phyloP scores from a whole-genome alignment of 1,140 invertebrate species.

The Aradophagus sp. region DNA sequence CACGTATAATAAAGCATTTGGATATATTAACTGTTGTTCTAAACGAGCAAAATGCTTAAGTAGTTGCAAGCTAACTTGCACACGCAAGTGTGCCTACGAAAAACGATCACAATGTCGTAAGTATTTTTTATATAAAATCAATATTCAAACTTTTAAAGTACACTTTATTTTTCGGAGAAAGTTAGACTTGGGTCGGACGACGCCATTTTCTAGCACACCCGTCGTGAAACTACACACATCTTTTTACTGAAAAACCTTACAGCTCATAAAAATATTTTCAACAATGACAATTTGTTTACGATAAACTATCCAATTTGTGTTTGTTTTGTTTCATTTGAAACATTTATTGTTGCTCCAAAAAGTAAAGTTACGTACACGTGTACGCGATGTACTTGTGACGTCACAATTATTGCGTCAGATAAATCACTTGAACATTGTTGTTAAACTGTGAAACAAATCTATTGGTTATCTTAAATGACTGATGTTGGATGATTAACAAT shows the following conservation, averaged over 20 bases:
- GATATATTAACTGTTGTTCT: constrained; percentile 1
- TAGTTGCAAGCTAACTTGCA: constrained; percentile 52
- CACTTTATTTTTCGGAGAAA: too few species aligned
- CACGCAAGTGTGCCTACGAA: constrained; percentile 51
- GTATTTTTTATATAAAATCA: constrained; percentile 5
- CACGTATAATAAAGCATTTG: constrained; percentile 5
- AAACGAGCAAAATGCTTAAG: constrained; percentile 42
- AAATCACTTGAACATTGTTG: background rate
- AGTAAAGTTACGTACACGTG: constrained; percentile 3
- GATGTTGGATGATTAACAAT: too few species aligned
- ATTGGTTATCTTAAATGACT: too few species aligned
- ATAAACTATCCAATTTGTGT: too few species aligned
- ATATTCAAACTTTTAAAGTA: too few species aligned
- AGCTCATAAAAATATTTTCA: too few species aligned
- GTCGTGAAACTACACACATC: too few species aligned
- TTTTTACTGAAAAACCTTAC: too few species aligned
- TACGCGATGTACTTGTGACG: background rate
- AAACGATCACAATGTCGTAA: constrained; percentile 35
- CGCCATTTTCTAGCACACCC: too few species aligned
- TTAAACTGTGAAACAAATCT: too few species aligned
- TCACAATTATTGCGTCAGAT: constrained; percentile 21
- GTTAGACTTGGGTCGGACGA: too few species aligned
- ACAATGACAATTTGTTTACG: too few species aligned
- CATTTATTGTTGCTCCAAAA: background rate
- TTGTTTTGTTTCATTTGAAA: background rate